Conservation (phyloP, 2,113 vertebrate species). For the Poecilia latipinna region DNA sequence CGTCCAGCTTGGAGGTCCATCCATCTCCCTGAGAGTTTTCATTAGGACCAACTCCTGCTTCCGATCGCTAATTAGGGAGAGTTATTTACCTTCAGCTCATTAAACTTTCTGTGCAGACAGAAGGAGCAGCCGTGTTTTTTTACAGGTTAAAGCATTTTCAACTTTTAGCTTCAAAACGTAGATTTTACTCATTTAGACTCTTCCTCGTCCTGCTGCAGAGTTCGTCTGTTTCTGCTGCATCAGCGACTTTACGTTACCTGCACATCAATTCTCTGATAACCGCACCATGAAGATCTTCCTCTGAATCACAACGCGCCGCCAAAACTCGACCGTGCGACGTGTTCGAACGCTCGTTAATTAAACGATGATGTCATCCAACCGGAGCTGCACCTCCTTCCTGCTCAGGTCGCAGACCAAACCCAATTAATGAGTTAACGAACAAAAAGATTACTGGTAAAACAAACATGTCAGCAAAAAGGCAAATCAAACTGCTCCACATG, state of each 20-base stretch:
- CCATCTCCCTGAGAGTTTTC: constrained; percentile 49
- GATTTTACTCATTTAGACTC: background rate
- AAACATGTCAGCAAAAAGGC: too few species aligned
- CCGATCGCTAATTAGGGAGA: constrained; percentile 36
- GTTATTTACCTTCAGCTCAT: constrained; percentile 47
- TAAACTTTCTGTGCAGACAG: constrained; percentile 13
- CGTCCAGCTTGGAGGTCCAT: constrained; percentile 43
- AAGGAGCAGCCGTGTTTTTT: background rate
- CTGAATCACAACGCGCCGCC: background rate
- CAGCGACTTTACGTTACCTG: background rate
- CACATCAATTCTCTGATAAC: background rate
- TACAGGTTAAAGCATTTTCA: too few species aligned
- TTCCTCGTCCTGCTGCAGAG: background rate
- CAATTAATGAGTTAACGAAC: too few species aligned
- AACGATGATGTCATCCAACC: background rate
- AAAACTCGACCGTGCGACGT: background rate
- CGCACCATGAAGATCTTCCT: background rate
- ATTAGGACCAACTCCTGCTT: constrained; percentile 45
- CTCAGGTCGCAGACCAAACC: too few species aligned
- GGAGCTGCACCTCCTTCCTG: too few species aligned
- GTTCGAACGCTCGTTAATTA: too few species aligned
- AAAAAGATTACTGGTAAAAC: too few species aligned
- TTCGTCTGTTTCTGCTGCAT: background rate
- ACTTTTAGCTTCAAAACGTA: background rate
- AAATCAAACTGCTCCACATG: too few species aligned